Conservation (phyloP, 2,888 invertebrate species). For the Caradrina kadenii region DNA sequence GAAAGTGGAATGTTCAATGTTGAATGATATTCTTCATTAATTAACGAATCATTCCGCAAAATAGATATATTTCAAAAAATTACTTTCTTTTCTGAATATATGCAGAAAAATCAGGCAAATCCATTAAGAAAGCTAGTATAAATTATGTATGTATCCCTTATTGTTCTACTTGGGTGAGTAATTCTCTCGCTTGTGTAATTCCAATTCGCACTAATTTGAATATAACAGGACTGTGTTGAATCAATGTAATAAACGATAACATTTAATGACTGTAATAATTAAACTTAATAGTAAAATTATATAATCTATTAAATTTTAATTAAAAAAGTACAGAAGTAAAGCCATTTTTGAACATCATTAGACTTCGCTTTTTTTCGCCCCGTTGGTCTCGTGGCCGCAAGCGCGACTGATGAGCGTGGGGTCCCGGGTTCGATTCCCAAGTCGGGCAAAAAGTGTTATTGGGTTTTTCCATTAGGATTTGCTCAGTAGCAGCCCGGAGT, state of each 20-base stretch:
- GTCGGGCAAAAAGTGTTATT: too few species aligned
- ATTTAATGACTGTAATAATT: constrained; percentile 12
- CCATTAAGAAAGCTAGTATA: neutral
- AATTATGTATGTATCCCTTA: neutral
- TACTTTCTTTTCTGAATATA: neutral
- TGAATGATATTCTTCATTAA: neutral
- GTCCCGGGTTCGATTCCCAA: too few species aligned
- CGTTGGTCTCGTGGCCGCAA: too few species aligned
- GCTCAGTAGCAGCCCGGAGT: too few species aligned
- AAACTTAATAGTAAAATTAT: neutral
- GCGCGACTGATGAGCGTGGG: too few species aligned
- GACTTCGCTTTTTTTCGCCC: too few species aligned
- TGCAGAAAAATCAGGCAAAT: neutral
- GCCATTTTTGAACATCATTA: too few species aligned
- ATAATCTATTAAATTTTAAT: neutral
- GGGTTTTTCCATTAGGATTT: too few species aligned
- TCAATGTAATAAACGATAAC: constrained; percentile 37
- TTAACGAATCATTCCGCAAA: neutral
- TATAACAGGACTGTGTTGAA: constrained; percentile 29
- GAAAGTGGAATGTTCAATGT: too few species aligned
- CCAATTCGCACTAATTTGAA: constrained; percentile 38
- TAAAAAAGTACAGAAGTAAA: too few species aligned
- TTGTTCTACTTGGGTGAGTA: constrained; percentile 6
- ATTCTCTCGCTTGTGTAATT: constrained; percentile 31
- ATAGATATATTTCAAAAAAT: neutral